Percentiles rank a stretch among this genome's conserved stretches.
phyloP scores from a whole-genome alignment of 2,888 invertebrate genomes.

The Microplitis deprimator region DNA sequence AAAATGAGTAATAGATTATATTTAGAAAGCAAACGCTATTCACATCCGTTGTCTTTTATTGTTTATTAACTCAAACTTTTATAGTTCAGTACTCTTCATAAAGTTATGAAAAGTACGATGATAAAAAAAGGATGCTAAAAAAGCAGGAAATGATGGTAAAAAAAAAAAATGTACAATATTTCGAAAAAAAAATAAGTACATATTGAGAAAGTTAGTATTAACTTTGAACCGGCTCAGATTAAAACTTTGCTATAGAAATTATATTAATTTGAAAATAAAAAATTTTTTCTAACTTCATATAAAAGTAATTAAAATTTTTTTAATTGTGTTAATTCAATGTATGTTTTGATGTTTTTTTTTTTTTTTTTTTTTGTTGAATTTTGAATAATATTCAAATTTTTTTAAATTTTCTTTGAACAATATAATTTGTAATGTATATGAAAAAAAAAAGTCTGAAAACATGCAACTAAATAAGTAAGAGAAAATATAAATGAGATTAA shows the following conservation, averaged over 20 bases:
- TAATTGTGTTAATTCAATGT: too few species aligned
- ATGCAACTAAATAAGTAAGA: background rate
- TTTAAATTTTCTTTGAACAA: background rate
- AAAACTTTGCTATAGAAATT: constrained; percentile 32
- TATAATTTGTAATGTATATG: background rate
- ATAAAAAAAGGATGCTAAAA: constrained; percentile 10
- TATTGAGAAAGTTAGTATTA: constrained; percentile 31
- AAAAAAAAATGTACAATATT: background rate
- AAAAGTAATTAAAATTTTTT: too few species aligned
- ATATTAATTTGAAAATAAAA: constrained; percentile 29
- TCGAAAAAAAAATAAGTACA: constrained; percentile 9
- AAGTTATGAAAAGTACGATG: background rate
- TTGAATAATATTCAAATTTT: background rate
- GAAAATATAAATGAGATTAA: background rate
- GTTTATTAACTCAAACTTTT: constrained; percentile 2
- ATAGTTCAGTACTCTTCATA: background rate
- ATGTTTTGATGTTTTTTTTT: background rate
- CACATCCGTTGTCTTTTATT: background rate
- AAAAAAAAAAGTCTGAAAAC: background rate
- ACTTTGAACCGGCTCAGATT: constrained; percentile 21
- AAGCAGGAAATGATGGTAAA: background rate
- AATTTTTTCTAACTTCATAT: background rate
- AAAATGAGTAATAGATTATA: background rate
- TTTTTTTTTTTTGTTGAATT: background rate
- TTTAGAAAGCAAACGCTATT: background rate